phyloP scores from a whole-genome alignment of 2,113 vertebrate genomes.

The Mastomys natalensis region DNA sequence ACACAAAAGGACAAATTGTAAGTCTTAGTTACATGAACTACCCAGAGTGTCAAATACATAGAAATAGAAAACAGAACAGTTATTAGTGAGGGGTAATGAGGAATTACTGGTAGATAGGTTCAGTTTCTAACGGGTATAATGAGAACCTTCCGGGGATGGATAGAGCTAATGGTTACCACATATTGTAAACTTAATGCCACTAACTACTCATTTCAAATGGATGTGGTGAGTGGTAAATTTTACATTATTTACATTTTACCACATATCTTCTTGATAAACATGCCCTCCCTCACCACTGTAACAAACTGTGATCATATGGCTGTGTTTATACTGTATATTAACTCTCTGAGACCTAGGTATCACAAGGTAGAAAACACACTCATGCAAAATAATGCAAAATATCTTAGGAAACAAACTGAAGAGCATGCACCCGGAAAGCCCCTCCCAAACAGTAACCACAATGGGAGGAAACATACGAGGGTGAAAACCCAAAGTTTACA shows the following conservation, averaged over 20 bases:
- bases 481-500: constrained; percentile 72
- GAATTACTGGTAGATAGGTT: neutral
- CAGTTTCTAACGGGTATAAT: neutral
- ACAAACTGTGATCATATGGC: neutral
- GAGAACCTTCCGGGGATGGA: neutral
- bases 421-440: constrained; percentile 76
- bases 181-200: neutral
- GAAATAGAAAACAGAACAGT: neutral
- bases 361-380: neutral
- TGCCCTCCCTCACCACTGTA: neutral
- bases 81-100: neutral
- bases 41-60: neutral
- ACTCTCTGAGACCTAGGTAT: neutral
- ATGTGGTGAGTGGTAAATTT: neutral
- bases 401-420: constrained; percentile 79
- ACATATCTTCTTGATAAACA: neutral
- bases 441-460: constrained; percentile 82
- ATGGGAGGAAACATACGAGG: constrained; percentile 73
- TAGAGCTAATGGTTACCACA: neutral
- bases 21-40: neutral
- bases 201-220: neutral
- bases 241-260: neutral
- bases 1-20: neutral
- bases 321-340: neutral
- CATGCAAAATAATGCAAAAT: constrained; percentile 74